A percentile compares a stretch with the other conserved stretches of the same genome.
Conservation (phyloP, 37 sponge, comb jelly and placozoan genomes). For the Axinella damicornis region DNA sequence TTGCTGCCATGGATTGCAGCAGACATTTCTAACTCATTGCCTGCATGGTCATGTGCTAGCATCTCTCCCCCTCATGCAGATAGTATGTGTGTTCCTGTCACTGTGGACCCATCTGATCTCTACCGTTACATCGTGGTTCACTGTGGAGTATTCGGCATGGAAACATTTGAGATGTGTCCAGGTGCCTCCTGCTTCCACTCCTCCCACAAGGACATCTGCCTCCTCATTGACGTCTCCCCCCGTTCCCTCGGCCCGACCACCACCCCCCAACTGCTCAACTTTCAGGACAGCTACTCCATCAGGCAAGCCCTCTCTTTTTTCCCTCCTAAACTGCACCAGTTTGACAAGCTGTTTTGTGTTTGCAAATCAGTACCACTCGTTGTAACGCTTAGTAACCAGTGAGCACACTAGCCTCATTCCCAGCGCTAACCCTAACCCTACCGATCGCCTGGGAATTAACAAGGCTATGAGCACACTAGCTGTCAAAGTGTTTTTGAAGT, state of each 20-base stretch:
- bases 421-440: too few relatives aligned
- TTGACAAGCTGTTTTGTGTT: too few relatives aligned
- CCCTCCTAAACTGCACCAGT: too few relatives aligned
- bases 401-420: too few relatives aligned
- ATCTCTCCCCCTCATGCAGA: constrained; percentile 6
- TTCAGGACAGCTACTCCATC: constrained; percentile 38
- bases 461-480: too few relatives aligned
- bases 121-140: constrained; percentile 71
- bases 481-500: too few relatives aligned
- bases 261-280: constrained; percentile 33
- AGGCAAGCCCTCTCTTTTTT: neutral
- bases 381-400: too few relatives aligned
- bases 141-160: constrained; percentile 40
- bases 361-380: too few relatives aligned
- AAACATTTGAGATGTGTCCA: constrained; percentile 40
- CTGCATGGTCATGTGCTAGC: too few relatives aligned
- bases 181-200: neutral
- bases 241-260: constrained; percentile 36
- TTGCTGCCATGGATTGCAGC: too few relatives aligned
- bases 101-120: constrained; percentile 28
- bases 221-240: constrained; percentile 51
- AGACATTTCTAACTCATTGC: too few relatives aligned
- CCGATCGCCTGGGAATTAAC: too few relatives aligned
- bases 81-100: neutral
- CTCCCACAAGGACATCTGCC: constrained; percentile 7